A percentile compares a stretch with the other conserved stretches of the same genome.
Evolutionary conservation across 2,888 invertebrate species (phyloP).

Genomic region (Amblyjoppa proteus): DNA sequence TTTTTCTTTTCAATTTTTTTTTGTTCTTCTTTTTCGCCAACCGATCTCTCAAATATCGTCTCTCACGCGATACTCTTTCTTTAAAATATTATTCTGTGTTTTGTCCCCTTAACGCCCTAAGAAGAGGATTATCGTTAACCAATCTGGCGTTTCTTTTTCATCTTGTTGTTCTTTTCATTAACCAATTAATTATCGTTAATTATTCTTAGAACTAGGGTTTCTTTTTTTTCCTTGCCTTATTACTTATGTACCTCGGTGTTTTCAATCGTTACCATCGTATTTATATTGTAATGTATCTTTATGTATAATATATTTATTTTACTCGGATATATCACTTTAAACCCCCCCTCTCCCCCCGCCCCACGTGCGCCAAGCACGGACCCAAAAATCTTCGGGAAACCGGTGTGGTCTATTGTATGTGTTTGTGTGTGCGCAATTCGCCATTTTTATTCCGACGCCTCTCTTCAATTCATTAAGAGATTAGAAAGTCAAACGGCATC

Average conservation of each 20-base stretch:
- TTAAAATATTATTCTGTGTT: conserved; percentile 59
- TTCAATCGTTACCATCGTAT: conserved; percentile 56
- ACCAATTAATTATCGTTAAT: conserved; percentile 67
- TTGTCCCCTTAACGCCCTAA: conserved; percentile 71
- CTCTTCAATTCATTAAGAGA: conserved; percentile 29
- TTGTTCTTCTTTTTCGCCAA: conserved; percentile 60
- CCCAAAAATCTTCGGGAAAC: conserved; percentile 78
- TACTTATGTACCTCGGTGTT: conserved; percentile 50
- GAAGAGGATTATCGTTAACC: conserved; percentile 67
- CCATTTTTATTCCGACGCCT: conserved; percentile 11
- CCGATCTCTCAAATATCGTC: conserved; percentile 10
- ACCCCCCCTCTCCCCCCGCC: conserved; percentile 15
- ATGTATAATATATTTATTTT: conserved; percentile 65
- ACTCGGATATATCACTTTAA: conserved; percentile 64
- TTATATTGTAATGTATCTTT: conserved; percentile 55
- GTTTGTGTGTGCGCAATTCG: conserved; percentile 33
- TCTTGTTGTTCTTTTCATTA: conserved; percentile 34
- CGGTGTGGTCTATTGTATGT: conserved; percentile 33
- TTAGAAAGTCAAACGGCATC: conserved; percentile 45
- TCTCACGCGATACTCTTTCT: conserved; percentile 41
- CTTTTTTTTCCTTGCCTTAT: conserved; percentile 50
- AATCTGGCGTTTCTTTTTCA: conserved; percentile 35
- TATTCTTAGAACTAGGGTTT: conserved; percentile 62
- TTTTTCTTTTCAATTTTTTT: conserved; percentile 38
- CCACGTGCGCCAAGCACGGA: conserved; percentile 69